Evolutionary conservation across 2,797 vertebrate species (phyloP).

Genomic region (Cossypha niveicapilla): DNA sequence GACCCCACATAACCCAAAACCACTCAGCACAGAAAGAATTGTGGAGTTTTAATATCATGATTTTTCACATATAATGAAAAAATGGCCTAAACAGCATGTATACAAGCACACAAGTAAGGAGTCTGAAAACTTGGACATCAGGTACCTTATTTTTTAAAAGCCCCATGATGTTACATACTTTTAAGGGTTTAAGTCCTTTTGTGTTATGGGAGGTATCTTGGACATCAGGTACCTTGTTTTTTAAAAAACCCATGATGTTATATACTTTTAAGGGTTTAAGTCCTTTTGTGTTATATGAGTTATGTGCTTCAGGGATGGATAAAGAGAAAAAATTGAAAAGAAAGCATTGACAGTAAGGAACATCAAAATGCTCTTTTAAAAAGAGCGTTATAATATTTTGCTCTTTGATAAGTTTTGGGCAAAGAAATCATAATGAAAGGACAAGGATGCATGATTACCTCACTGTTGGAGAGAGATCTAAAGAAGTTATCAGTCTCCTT

Average conservation of each 20-base stretch:
- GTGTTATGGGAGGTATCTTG: not conserved
- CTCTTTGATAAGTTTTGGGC: constrained; percentile 37
- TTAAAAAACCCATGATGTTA: not conserved
- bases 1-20: not conserved
- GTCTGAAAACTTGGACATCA: not conserved
- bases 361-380: not conserved
- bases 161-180: not conserved
- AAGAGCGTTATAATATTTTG: not conserved
- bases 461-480: constrained; percentile 60
- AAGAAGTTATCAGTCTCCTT: constrained; percentile 42
- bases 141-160: not conserved
- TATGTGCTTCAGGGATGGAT: not conserved
- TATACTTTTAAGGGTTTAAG: not conserved
- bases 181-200: not conserved
- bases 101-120: not conserved
- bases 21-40: not conserved
- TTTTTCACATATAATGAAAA: not conserved
- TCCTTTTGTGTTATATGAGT: not conserved
- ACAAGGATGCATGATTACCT: constrained; percentile 11
- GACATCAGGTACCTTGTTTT: not conserved
- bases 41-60: not conserved
- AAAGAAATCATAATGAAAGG: constrained; percentile 28
- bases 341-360: not conserved
- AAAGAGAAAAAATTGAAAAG: not conserved
- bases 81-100: not conserved